phyloP scores from a whole-genome alignment of 1,140 invertebrate species.

The Acyrthosiphon pisum region DNA sequence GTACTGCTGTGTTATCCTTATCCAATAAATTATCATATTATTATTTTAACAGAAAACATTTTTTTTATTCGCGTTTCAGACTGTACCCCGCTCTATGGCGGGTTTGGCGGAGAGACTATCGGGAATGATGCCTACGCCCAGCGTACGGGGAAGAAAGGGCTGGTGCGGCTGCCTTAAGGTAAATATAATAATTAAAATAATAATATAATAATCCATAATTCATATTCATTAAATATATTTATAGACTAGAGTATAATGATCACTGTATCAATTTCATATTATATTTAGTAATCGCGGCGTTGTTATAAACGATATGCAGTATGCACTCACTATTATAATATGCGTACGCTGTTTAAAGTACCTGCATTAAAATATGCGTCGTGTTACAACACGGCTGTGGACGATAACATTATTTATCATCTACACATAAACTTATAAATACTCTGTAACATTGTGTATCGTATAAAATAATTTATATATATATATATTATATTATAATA shows the following conservation, averaged over 20 bases:
- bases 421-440: background rate
- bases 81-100: constrained; percentile 53
- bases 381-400: background rate
- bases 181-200: constrained; percentile 55
- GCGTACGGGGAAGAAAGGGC: constrained; percentile 67
- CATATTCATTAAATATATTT: background rate
- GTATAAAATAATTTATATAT: background rate
- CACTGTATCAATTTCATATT: background rate
- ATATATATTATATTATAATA: no score
- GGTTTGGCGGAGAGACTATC: constrained; percentile 53
- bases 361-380: background rate
- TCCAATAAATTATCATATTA: background rate
- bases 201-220: background rate
- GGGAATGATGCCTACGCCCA: constrained; percentile 64
- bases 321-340: background rate
- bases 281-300: background rate
- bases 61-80: constrained; percentile 40
- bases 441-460: background rate
- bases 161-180: constrained; percentile 72
- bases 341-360: background rate
- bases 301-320: background rate
- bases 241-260: background rate
- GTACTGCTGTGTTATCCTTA: background rate
- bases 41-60: background rate
- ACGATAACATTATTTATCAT: background rate